Conservation (phyloP, 2,888 invertebrate genomes). For the Scotopteryx bipunctaria region DNA sequence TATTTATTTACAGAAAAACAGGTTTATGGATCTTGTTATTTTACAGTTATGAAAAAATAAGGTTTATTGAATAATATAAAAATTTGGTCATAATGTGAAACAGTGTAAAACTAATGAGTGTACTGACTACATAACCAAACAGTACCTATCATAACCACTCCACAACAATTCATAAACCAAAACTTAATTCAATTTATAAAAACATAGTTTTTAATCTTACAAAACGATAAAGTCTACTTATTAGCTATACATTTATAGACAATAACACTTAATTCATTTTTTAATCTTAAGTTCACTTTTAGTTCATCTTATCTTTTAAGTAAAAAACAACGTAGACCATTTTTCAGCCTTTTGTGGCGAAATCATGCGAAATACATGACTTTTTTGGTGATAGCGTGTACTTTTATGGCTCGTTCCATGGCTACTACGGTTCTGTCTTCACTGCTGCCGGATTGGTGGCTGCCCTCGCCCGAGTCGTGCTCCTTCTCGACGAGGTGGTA, state of each 20-base stretch:
- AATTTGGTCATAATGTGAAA: constrained; percentile 22
- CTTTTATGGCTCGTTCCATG: constrained; percentile 99
- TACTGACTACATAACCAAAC: constrained; percentile 26
- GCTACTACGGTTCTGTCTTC: constrained; percentile 98
- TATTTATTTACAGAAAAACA: not conserved
- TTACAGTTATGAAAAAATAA: constrained; percentile 16
- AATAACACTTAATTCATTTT: constrained; percentile 23
- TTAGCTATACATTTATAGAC: constrained; percentile 23
- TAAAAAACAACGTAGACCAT: constrained; percentile 14
- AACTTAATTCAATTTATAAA: constrained; percentile 26
- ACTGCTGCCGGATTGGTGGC: constrained; percentile 98
- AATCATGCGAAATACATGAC: constrained; percentile 99
- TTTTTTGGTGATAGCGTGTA: constrained; percentile 99
- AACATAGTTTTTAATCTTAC: constrained; percentile 22
- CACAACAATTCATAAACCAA: constrained; percentile 24
- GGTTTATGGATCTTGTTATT: constrained; percentile 10
- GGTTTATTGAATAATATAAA: constrained; percentile 17
- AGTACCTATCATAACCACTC: constrained; percentile 16
- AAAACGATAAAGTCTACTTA: constrained; percentile 23
- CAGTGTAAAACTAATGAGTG: constrained; percentile 24
- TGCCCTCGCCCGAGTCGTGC: constrained; percentile 99
- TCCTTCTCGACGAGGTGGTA: constrained; percentile 99
- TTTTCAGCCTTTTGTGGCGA: constrained; percentile 16
- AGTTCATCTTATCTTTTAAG: constrained; percentile 16
- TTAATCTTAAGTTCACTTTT: constrained; percentile 19